Conservation (phyloP, 2,113 vertebrate species). For the Pterocles orientalis region DNA sequence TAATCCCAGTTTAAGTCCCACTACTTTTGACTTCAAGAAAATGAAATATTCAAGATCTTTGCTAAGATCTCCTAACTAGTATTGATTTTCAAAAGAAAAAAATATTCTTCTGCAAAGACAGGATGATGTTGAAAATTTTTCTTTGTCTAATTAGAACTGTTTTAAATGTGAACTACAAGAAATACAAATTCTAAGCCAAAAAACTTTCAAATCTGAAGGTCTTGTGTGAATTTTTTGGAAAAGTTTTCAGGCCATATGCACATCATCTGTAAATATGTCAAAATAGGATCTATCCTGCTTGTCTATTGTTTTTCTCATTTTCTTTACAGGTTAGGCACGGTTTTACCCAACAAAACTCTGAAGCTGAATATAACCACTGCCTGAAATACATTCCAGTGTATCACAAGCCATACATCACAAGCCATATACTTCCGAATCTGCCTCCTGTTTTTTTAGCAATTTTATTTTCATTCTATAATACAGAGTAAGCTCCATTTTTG, state of each 20-base stretch:
- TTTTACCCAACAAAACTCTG: background rate
- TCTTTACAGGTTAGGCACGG: background rate
- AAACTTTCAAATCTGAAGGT: background rate
- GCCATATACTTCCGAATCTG: background rate
- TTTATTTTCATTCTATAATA: background rate
- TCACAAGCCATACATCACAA: background rate
- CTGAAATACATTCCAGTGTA: background rate
- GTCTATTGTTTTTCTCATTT: background rate
- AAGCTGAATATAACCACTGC: background rate
- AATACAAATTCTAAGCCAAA: background rate
- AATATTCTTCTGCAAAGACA: background rate
- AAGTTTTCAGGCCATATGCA: conserved; percentile 1
- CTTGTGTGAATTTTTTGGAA: background rate
- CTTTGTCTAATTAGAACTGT: background rate
- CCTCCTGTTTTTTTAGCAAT: background rate
- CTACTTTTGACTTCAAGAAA: background rate
- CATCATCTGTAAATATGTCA: background rate
- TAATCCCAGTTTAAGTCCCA: background rate
- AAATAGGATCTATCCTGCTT: conserved; percentile 17
- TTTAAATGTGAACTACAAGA: background rate
- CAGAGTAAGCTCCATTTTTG: background rate
- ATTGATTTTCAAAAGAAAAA: background rate
- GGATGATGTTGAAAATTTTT: background rate
- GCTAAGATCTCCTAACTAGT: background rate
- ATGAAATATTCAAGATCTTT: background rate